phyloP scores from a whole-genome alignment of 2,797 vertebrate species.

The Gadopsis bispinosus region DNA sequence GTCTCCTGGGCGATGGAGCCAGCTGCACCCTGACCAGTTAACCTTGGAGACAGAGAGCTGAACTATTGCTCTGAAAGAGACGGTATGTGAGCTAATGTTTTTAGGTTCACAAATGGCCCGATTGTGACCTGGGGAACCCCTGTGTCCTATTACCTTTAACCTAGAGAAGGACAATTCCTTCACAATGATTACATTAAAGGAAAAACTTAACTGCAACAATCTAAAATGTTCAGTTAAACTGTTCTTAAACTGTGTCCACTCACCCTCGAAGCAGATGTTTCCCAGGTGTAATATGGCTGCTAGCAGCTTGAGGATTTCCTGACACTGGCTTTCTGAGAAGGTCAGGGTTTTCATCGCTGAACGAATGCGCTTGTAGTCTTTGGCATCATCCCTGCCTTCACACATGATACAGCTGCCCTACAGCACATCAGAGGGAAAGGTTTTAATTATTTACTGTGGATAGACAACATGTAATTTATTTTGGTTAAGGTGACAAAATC shows the following conservation, averaged over 20 bases:
- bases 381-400: slow-evolving; percentile 84
- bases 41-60: too few species aligned
- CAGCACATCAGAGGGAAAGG: background rate
- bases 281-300: slow-evolving; percentile 94
- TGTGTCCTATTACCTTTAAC: too few species aligned
- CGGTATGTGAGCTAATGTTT: too few species aligned
- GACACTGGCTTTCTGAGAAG: slow-evolving; percentile 89
- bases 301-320: slow-evolving; percentile 91
- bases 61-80: too few species aligned
- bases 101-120: too few species aligned
- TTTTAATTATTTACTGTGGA: background rate
- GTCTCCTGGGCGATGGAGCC: too few species aligned
- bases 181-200: too few species aligned
- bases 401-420: slow-evolving; percentile 89
- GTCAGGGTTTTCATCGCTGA: slow-evolving; percentile 92
- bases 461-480: background rate
- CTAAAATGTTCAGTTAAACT: background rate
- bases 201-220: background rate
- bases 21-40: too few species aligned
- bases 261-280: slow-evolving; percentile 91
- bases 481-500: background rate
- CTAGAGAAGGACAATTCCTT: too few species aligned
- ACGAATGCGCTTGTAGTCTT: slow-evolving; percentile 86
- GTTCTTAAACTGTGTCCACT: background rate
- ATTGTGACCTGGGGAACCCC: too few species aligned